Base-by-base conservation (phyloP, 2,797 vertebrate genomes). In the Sebastes taczanowskii region DNA sequence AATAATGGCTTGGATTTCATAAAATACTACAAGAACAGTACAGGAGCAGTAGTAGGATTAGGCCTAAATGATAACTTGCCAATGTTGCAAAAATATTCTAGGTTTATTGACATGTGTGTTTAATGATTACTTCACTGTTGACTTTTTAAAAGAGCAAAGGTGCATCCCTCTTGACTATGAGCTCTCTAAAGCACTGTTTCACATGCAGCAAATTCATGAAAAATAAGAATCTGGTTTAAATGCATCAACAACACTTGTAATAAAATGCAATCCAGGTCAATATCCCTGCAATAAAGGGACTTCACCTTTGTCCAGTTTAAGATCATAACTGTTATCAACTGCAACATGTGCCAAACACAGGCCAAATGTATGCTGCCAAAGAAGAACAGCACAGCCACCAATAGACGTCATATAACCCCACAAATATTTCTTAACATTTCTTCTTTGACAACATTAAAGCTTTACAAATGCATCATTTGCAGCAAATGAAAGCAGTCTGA, bases 101-200 rank as follows among this genome's bases (percentile, higher is more conserved):
- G 11, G 11, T 53, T 73, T 49, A 83, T 52, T 63, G 53, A 74
- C 49, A 3, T 11, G 27, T 9, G 23, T 30, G 78, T 78, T 86
- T 90, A 94, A 94, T 91, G 59, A 92, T 93, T 93, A 88, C 58
- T 60, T 25, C 14, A 61, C 16, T 89, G 83, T 88, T 83, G 81
- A 87, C 77, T 88, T 20, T 69, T 69, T 70, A 77, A 74, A 88
- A 35, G 94, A 75, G 42, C 91, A 94, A 95, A 95, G 91, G 94
- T 95, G n/a, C 55, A 9, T 86, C 60, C 14, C 27, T 60, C 55
- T 22, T 23, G 30, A 71, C 69, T 65, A 22, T 5, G 10, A 38
- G 35, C 35, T 38, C 35, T 38, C 35, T 38, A 5, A 38, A 38
- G 35, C 35, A 38, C 35, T 38, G 35, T 38, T 38, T 38, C 35